Conservation (phyloP, 30 jellyfish, hydroid and myxozoan species). For the Rhopilema esculentum region DNA sequence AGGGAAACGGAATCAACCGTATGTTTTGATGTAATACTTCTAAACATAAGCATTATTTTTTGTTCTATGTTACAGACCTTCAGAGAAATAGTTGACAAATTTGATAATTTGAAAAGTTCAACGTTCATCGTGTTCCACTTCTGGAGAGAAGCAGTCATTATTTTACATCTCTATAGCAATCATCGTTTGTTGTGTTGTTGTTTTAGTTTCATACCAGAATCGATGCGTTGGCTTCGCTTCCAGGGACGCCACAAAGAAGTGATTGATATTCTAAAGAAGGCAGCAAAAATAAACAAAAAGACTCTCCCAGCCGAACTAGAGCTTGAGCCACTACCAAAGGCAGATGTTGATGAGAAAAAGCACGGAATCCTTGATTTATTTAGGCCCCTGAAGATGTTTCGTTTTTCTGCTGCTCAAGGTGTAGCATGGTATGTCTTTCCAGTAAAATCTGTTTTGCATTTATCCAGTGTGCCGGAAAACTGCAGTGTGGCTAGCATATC, state of each 20-base stretch:
- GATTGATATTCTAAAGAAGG: constrained; percentile 10
- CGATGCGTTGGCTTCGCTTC: constrained; percentile 86
- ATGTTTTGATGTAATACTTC: too few relatives aligned
- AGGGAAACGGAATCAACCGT: too few relatives aligned
- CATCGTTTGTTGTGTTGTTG: background rate
- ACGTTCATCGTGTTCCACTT: background rate
- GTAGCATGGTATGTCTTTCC: constrained; percentile 69
- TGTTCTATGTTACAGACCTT: too few relatives aligned
- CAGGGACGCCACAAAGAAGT: constrained; percentile 51
- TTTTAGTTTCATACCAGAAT: constrained; percentile 84
- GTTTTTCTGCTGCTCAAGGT: constrained; percentile 68
- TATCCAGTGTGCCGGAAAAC: too few relatives aligned
- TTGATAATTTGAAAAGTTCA: background rate
- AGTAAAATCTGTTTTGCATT: background rate
- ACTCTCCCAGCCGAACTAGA: constrained; percentile 1
- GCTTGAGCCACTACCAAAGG: too few relatives aligned
- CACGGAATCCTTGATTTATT: too few relatives aligned
- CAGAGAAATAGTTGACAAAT: too few relatives aligned
- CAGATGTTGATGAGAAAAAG: too few relatives aligned
- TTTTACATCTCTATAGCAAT: background rate
- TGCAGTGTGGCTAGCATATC: too few relatives aligned
- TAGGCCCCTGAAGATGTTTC: too few relatives aligned
- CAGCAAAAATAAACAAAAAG: constrained; percentile 66
- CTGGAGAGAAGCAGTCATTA: too few relatives aligned
- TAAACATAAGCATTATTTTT: too few relatives aligned